phyloP scores from a whole-genome alignment of 2,113 vertebrate genomes.

The Oryzias woworae region DNA sequence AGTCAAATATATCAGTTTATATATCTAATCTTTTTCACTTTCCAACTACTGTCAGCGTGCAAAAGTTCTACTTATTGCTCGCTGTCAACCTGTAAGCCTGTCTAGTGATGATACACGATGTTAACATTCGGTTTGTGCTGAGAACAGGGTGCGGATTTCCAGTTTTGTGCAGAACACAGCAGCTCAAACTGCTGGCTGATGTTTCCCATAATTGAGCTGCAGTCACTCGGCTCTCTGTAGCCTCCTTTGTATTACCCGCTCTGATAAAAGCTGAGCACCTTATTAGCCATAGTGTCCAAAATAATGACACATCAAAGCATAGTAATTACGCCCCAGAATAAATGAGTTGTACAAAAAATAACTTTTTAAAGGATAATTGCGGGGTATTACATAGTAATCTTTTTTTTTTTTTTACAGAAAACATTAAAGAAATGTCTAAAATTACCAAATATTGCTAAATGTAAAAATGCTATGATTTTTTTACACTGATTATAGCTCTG shows the following conservation, averaged over 20 bases:
- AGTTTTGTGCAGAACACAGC: slow-evolving; percentile 28
- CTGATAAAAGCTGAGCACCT: slow-evolving; percentile 31
- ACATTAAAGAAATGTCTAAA: too few species aligned
- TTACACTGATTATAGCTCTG: too few species aligned
- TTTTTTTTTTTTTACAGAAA: too few species aligned
- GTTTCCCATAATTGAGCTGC: slow-evolving; percentile 48
- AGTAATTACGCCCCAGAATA: slow-evolving; percentile 10
- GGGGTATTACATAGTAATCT: neutral
- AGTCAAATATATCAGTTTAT: neutral
- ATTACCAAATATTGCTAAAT: too few species aligned
- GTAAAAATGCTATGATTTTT: too few species aligned
- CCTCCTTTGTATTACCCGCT: slow-evolving; percentile 40
- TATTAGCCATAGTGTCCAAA: slow-evolving; percentile 39
- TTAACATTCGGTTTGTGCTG: neutral
- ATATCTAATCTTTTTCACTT: neutral
- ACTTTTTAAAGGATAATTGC: slow-evolving; percentile 21
- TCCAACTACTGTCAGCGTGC: neutral
- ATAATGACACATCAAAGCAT: slow-evolving; percentile 9
- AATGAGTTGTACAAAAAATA: neutral
- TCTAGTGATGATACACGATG: neutral
- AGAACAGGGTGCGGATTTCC: neutral
- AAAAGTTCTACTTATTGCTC: neutral
- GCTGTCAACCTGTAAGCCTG: slow-evolving; percentile 1
- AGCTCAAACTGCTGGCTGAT: slow-evolving; percentile 27
- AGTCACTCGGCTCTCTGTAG: slow-evolving; percentile 25